Percentiles rank a stretch among this genome's conserved stretches.
Conservation (phyloP, 1,140 invertebrate species). For the Conopomorpha cramerella region DNA sequence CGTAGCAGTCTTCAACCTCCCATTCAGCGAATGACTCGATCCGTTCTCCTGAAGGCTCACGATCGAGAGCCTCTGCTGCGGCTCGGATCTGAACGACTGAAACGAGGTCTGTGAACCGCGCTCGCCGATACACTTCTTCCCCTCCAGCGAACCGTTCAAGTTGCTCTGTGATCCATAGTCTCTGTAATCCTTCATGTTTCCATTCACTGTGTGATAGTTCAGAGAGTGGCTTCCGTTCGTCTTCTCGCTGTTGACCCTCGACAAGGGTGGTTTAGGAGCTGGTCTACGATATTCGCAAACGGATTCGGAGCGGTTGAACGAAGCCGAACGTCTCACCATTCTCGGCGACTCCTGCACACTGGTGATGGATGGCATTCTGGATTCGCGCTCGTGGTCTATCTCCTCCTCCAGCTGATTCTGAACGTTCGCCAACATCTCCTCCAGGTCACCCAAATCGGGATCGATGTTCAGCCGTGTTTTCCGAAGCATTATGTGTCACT, state of each 20-base stretch:
- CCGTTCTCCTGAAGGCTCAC: slow-evolving; percentile 32
- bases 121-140: slow-evolving; percentile 34
- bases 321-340: slow-evolving; percentile 23
- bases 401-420: slow-evolving; percentile 51
- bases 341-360: slow-evolving; percentile 42
- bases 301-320: slow-evolving; percentile 20
- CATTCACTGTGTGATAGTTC: slow-evolving; percentile 13
- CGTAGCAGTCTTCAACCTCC: slow-evolving; percentile 31
- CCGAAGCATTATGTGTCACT: slow-evolving; percentile 29
- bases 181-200: slow-evolving; percentile 13
- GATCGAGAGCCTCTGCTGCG: slow-evolving; percentile 27
- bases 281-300: slow-evolving; percentile 19
- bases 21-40: slow-evolving; percentile 24
- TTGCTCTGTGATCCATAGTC: slow-evolving; percentile 15
- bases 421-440: slow-evolving; percentile 52
- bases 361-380: slow-evolving; percentile 31
- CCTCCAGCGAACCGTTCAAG: slow-evolving; percentile 24
- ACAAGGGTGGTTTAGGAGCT: slow-evolving; percentile 18
- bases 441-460: slow-evolving; percentile 48
- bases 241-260: slow-evolving; percentile 12
- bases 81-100: slow-evolving; percentile 42
- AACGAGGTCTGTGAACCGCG: slow-evolving; percentile 28
- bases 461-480: slow-evolving; percentile 36
- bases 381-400: slow-evolving; percentile 39
- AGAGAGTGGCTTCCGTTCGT: slow-evolving; percentile 20